These are phyloP conservation scores for Stenchaetothrips biformis DNA, from an alignment of 2,888 invertebrate species.

Conservation along the genomic window DNA sequence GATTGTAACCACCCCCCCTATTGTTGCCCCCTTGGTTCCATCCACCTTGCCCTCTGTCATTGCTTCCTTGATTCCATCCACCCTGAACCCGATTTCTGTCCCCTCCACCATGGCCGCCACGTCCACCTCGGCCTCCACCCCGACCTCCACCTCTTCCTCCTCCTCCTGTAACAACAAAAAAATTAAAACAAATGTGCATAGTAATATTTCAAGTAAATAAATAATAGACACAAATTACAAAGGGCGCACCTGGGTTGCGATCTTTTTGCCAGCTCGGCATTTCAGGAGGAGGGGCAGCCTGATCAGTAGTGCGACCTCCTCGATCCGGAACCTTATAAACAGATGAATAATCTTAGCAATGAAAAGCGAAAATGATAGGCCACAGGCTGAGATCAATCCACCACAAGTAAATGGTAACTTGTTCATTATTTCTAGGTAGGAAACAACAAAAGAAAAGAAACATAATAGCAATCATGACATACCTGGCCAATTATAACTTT, in stretches of 20 bases:
- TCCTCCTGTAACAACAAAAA: slow-evolving; percentile 43
- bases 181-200: background rate
- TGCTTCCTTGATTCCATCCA: slow-evolving; percentile 46
- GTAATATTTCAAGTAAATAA: background rate
- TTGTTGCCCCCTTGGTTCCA: slow-evolving; percentile 22
- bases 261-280: slow-evolving; percentile 91
- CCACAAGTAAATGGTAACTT: slow-evolving; percentile 30
- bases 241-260: slow-evolving; percentile 28
- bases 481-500: slow-evolving; percentile 83
- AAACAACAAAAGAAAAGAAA: background rate
- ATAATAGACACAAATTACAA: background rate
- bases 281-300: slow-evolving; percentile 90
- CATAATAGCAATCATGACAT: slow-evolving; percentile 38
- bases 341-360: background rate
- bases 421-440: background rate
- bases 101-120: slow-evolving; percentile 40
- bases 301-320: slow-evolving; percentile 87
- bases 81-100: slow-evolving; percentile 46
- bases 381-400: slow-evolving; percentile 6
- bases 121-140: slow-evolving; percentile 41
- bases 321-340: slow-evolving; percentile 76
- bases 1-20: slow-evolving; percentile 31
- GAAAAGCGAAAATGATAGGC: slow-evolving; percentile 1
- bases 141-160: slow-evolving; percentile 45
- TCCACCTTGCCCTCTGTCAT: slow-evolving; percentile 37